Conservation (phyloP, 2,888 invertebrate species). For the Incurvaria masculella region DNA sequence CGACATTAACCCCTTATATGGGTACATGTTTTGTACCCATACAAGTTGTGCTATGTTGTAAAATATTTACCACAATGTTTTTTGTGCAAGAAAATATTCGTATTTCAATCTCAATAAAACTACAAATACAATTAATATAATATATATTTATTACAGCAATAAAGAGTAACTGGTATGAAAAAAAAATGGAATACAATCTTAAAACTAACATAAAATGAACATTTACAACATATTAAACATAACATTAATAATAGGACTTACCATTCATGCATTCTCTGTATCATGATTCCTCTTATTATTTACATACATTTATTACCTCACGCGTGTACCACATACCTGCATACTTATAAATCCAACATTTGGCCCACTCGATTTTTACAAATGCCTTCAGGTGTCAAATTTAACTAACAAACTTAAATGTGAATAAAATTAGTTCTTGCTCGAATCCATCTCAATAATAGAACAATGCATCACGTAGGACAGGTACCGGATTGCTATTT, state of each 20-base stretch:
- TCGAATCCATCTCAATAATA: too few relatives aligned
- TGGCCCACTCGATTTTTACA: too few relatives aligned
- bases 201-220: constrained; percentile 2
- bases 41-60: too few relatives aligned
- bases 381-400: too few relatives aligned
- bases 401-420: too few relatives aligned
- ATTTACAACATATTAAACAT: background rate
- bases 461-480: too few relatives aligned
- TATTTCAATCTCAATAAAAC: background rate
- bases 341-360: too few relatives aligned
- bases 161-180: constrained; percentile 1
- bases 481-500: too few relatives aligned
- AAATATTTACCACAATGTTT: background rate
- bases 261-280: background rate
- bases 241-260: background rate
- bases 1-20: too few relatives aligned
- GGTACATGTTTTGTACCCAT: too few relatives aligned
- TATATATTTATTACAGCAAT: constrained; percentile 4
- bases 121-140: constrained; percentile 4
- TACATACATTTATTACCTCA: background rate
- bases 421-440: too few relatives aligned
- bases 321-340: background rate
- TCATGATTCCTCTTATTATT: background rate
- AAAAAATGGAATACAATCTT: constrained; percentile 10
- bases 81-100: background rate